Evolutionary conservation across 2,797 vertebrate species (phyloP), one percentile per base, ranked within the genome.

Genomic region (Myripristis murdjan): DNA sequence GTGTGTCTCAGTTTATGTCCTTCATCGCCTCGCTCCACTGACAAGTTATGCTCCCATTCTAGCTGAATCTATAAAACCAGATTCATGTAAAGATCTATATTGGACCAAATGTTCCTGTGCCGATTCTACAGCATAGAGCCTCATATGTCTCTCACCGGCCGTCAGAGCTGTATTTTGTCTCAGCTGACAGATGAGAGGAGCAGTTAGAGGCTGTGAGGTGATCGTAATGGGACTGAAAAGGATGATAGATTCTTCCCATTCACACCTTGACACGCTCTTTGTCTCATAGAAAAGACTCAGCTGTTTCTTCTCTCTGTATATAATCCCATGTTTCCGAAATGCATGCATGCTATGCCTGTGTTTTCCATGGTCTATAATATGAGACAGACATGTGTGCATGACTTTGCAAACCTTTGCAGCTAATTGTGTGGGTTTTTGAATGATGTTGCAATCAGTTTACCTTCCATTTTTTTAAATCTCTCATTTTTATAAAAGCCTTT

Each of bases 241-340:
- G 16, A 77, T 69, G 77, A 87, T 79, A 47, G 43, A 81, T 82
- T 74, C 44, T 70, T 63, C 61, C 18, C 46, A 35, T 76, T 64
- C 53, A 49, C 60, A 75, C 63, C 51, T 28, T 12, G 53, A 28
- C 47, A 49, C 26, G n/a, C 48, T 47, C 33, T 81, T 70, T 55
- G 77, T 82, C 77, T 75, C 69, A 15, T 14, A 20, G 18, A 63
- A 55, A 35, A 55, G 43, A 46, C 57, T 64, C 39, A 37, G 47
- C 39, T 66, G 47, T 44, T n/a, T n/a, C n/a, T 75, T 51, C 22
- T 39, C 8, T 66, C 15, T 46, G 7, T 49, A 18, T 41, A 3
- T 59, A 53, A 61, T 49, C 2, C 2, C 0, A 8, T 41, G 22
- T 54, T 16, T 58, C 44, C 16, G 43, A 4, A 35, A 2, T 64